Evolutionary conservation across 2,888 invertebrate species (phyloP).

Genomic region (Cecidostiba fungosa): DNA sequence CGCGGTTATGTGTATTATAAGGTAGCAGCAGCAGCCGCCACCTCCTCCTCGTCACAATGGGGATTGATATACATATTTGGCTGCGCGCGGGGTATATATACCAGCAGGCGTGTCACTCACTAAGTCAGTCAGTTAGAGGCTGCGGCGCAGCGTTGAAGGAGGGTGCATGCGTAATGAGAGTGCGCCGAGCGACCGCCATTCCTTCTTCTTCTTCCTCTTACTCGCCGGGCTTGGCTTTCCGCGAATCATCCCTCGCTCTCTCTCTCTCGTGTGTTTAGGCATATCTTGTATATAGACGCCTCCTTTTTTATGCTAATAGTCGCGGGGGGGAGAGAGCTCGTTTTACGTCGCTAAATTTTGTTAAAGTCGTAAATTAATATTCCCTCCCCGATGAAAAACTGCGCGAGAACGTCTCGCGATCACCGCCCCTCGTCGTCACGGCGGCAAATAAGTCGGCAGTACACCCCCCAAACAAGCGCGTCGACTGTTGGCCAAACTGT

Average conservation of each 20-base stretch:
- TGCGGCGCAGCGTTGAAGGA: constrained; percentile 53
- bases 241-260: constrained; percentile 68
- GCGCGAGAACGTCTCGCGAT: too few relatives aligned
- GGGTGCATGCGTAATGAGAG: constrained; percentile 78
- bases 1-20: not conserved
- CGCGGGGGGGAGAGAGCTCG: too few relatives aligned
- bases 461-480: constrained; percentile 19
- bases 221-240: constrained; percentile 60
- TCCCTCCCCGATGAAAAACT: too few relatives aligned
- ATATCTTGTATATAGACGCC: too few relatives aligned
- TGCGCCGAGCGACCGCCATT: constrained; percentile 66
- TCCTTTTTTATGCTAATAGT: too few relatives aligned
- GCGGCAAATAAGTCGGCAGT: too few relatives aligned
- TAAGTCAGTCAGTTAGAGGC: constrained; percentile 74
- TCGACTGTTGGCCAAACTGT: constrained; percentile 63
- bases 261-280: not conserved
- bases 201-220: constrained; percentile 61
- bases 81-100: constrained; percentile 54
- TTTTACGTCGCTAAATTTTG: too few relatives aligned
- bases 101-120: constrained; percentile 72
- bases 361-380: too few relatives aligned
- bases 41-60: constrained; percentile 59
- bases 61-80: constrained; percentile 66
- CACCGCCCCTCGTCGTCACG: too few relatives aligned
- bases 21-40: not conserved